phyloP scores from a whole-genome alignment of 2,797 vertebrate genomes.

The Pseudochromis fuscus region DNA sequence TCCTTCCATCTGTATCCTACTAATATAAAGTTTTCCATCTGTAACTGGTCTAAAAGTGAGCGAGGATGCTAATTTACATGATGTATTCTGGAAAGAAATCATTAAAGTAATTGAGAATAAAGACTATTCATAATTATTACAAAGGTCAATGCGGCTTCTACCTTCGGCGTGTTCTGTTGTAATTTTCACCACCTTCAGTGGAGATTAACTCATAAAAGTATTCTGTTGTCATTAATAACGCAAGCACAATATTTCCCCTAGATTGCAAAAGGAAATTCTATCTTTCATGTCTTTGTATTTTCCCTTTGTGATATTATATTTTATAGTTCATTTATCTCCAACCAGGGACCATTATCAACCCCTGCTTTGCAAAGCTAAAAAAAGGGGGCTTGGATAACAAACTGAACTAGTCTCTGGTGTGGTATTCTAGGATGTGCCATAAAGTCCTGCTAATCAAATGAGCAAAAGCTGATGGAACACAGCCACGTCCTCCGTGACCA shows the following conservation, averaged over 20 bases:
- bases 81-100: slow-evolving; percentile 4
- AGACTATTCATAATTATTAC: slow-evolving; percentile 20
- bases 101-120: slow-evolving; percentile 9
- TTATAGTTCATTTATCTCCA: slow-evolving; percentile 61
- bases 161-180: slow-evolving; percentile 1
- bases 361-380: slow-evolving; percentile 49
- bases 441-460: slow-evolving; percentile 57
- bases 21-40: slow-evolving; percentile 9
- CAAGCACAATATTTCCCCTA: slow-evolving; percentile 49
- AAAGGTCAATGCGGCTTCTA: slow-evolving; percentile 17
- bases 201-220: slow-evolving; percentile 48
- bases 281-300: slow-evolving; percentile 55
- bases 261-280: slow-evolving; percentile 45
- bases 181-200: slow-evolving; percentile 1
- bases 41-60: slow-evolving; percentile 5
- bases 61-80: slow-evolving; percentile 1
- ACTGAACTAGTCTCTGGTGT: slow-evolving; percentile 63
- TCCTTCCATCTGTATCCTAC: too few relatives aligned
- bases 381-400: slow-evolving; percentile 30
- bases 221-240: slow-evolving; percentile 46
- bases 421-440: slow-evolving; percentile 43
- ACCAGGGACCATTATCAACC: slow-evolving; percentile 59
- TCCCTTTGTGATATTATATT: slow-evolving; percentile 61
- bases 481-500: slow-evolving; percentile 36
- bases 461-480: slow-evolving; percentile 37